Conservation (phyloP, 2,797 vertebrate genomes). For the Hemitrygon akajei region DNA sequence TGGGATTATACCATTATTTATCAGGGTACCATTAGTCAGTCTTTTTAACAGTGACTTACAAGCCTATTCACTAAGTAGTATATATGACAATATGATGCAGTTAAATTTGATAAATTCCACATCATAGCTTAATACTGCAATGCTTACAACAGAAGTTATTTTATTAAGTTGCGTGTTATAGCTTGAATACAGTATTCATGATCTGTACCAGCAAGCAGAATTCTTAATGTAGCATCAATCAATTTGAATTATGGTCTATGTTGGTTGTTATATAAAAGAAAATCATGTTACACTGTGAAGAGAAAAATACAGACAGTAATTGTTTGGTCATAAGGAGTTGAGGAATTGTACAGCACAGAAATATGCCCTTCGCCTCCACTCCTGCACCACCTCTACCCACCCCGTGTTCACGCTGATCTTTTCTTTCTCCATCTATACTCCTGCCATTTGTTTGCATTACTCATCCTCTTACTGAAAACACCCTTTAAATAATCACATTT, state of each 20-base stretch:
- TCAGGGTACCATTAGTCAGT: constrained; percentile 15
- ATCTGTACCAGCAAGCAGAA: constrained; percentile 31
- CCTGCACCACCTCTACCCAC: too few relatives aligned
- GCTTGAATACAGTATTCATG: constrained; percentile 34
- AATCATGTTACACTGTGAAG: constrained; percentile 14
- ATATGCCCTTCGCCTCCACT: too few relatives aligned
- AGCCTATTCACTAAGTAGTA: constrained; percentile 17
- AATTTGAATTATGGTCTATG: constrained; percentile 34
- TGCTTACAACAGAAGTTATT: constrained; percentile 37
- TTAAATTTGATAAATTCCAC: constrained; percentile 34
- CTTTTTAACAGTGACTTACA: constrained; percentile 31
- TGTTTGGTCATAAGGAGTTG: neutral
- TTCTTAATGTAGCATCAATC: constrained; percentile 29
- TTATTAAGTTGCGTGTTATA: constrained; percentile 33
- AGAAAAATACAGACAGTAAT: neutral
- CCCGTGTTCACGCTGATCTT: too few relatives aligned
- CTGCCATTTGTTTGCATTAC: neutral
- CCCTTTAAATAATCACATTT: neutral
- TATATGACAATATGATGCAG: constrained; percentile 28
- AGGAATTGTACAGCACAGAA: too few relatives aligned
- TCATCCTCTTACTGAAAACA: constrained; percentile 4
- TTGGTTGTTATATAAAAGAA: constrained; percentile 24
- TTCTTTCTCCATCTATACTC: too few relatives aligned
- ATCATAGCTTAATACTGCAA: constrained; percentile 27
- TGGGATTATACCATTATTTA: constrained; percentile 29